Conservation (phyloP, 2,113 vertebrate species). For the Leucopternis melanops region DNA sequence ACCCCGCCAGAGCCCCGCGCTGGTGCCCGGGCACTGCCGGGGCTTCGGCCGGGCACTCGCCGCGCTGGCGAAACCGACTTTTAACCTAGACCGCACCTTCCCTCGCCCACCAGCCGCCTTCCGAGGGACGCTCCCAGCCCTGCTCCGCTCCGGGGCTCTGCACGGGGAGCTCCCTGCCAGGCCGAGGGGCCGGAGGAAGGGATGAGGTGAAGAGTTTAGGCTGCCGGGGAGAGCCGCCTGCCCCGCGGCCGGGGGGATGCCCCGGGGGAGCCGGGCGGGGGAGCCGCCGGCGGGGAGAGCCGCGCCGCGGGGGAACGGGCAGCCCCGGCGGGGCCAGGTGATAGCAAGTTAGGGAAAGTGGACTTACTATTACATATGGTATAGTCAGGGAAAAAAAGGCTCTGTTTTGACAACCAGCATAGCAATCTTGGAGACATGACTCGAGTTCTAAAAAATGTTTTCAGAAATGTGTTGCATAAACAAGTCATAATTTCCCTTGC, state of each 20-base stretch:
- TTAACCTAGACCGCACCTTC: background rate
- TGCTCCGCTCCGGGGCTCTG: no score
- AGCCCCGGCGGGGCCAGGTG: no score
- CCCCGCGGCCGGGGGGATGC: background rate
- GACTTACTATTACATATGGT: slow-evolving; percentile 41
- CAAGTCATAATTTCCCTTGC: slow-evolving; percentile 52
- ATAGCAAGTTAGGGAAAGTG: slow-evolving; percentile 46
- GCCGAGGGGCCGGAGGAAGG: background rate
- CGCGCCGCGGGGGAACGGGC: no score
- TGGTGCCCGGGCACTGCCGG: background rate
- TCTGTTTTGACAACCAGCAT: slow-evolving; percentile 64
- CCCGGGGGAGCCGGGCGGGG: no score
- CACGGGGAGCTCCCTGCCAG: background rate
- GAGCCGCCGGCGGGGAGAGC: no score
- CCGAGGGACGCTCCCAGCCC: background rate
- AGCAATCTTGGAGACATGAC: slow-evolving; percentile 59
- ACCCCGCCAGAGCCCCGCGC: background rate
- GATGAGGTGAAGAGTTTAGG: background rate
- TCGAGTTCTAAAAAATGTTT: slow-evolving; percentile 60
- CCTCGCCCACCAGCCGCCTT: background rate
- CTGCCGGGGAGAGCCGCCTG: background rate
- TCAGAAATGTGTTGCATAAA: slow-evolving; percentile 61
- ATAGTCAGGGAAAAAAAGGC: slow-evolving; percentile 10
- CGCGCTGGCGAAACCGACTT: background rate
- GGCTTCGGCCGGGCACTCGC: background rate